Base-by-base conservation (phyloP, 2,113 vertebrate genomes). In the Podilymbus podiceps region DNA sequence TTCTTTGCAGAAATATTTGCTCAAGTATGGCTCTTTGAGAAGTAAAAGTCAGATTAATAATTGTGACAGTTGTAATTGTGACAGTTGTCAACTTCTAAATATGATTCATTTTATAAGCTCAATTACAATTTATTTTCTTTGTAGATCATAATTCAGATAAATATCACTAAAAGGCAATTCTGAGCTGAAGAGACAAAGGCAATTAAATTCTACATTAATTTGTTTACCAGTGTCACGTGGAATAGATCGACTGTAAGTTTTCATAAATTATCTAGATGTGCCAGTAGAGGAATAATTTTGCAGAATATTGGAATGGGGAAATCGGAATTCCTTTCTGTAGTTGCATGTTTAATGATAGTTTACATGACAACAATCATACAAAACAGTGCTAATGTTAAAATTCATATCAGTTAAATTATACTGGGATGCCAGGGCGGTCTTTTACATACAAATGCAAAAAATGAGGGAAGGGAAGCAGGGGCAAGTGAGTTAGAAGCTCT, bases 171-270 rank as follows among this genome's bases (percentile, higher is more conserved):
- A 95, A 95, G 59, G 91, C 59, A 50, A 25, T 77, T 83, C 78
- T 6, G 62, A 80, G 78, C 85, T 42, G 66, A 31, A 72, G 81
- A 95, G 78, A 94, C 91, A 91, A 94, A 96, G 58, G 95, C 95
- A 95, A 91, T 97, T 93, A 96, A 91, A 93, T 73, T 76, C 78
- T 42, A 76, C 82, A 9, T 96, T 88, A 88, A 90, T 95, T 95
- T 95, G 93, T 97, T 94, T 93, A 93, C 84, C 50, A 21, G 76
- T 66, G 80, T 72, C 92, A 92, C 73, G 27, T 19, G 30, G 90
- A 92, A 87, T 92, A 77, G 93, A 96, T 86, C 3, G 21, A 83
- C 63, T 93, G 79, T 38, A 87, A 93, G 76, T 81, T 89, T 38
- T 46, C 80, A 33, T 64, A 28, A 75, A 84, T 87, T 47, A 49